Base-by-base conservation (phyloP, 2,888 invertebrate genomes). In the Podabrus alpinus region DNA sequence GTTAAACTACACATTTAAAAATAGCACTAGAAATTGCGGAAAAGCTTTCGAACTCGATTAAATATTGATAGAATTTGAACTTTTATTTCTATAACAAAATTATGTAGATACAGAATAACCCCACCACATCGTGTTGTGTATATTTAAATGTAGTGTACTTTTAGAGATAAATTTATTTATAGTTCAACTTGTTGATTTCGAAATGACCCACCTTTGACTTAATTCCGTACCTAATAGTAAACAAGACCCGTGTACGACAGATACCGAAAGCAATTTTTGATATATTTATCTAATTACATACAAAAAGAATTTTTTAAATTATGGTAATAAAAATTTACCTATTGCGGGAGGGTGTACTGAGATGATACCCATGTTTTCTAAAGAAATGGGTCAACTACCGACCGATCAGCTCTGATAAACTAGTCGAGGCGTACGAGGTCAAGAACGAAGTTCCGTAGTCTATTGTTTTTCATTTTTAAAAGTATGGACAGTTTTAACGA, bases 201-300 rank as follows among this genome's bases (percentile, higher is more conserved):
- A 73, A 73, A 73, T 76, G 76, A 76, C 76, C 76, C 76, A 76
- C 76, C 76, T 76, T 76, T 76, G 76, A 76, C 76, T 73, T 71
- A 73, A 67, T 71, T 73, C 71, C 68, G 68, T 73, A 76, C 76
- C 76, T 76, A 70, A 64, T 69, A 67, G 69, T 72, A 72, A 75
- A 72, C 70, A 72, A 17, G 75, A 29, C 75, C 70, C 75, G 75
- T 75, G 75, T 19, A n/a, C 3, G 62, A 3, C 21, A 16, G 15
- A 64, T n/a, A n/a, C n/a, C n/a, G n/a, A 64, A n/a, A 11, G 10
- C 3, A 11, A 19, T 64, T 19, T 17, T 1, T n/a, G n/a, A n/a
- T n/a, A 1, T 7, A n/a, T 45, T n/a, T 9, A 2, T 1, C 45
- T 45, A 45, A n/a, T 45, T 45, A 7, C 0, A 45, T 45, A 0